These are phyloP conservation scores for Diachasma alloeum DNA, from an alignment of 1,140 invertebrate genomes.

Conservation along the genomic window DNA sequence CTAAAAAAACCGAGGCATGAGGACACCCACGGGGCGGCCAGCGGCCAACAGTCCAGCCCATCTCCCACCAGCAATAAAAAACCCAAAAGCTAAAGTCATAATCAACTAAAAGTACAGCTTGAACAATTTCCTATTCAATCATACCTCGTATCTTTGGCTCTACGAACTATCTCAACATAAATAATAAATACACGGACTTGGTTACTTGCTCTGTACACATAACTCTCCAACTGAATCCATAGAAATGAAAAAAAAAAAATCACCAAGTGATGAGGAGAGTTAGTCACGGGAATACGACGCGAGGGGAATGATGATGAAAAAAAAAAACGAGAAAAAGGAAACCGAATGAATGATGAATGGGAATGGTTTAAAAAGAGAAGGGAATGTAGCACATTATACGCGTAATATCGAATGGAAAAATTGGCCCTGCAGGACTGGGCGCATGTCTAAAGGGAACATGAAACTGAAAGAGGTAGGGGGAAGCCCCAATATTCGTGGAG, in stretches of 20 bases:
- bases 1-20: not conserved
- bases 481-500: constrained; percentile 21
- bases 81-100: not conserved
- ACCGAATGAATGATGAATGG: not conserved
- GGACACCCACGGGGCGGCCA: not conserved
- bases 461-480: not conserved
- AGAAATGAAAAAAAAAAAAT: not conserved
- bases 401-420: constrained; percentile 27
- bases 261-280: not conserved
- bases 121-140: not conserved
- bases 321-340: not conserved
- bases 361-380: constrained; percentile 4
- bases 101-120: not conserved
- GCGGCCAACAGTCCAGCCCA: not conserved
- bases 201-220: not conserved
- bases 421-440: constrained; percentile 14
- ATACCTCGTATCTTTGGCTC: not conserved
- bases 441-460: constrained; percentile 23
- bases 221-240: not conserved
- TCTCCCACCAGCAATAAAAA: not conserved
- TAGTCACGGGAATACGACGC: not conserved
- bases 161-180: not conserved
- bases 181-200: not conserved
- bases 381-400: not conserved
- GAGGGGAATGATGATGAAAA: not conserved